Conservation (phyloP, 2,888 invertebrate genomes). For the Cotesia congregata region DNA sequence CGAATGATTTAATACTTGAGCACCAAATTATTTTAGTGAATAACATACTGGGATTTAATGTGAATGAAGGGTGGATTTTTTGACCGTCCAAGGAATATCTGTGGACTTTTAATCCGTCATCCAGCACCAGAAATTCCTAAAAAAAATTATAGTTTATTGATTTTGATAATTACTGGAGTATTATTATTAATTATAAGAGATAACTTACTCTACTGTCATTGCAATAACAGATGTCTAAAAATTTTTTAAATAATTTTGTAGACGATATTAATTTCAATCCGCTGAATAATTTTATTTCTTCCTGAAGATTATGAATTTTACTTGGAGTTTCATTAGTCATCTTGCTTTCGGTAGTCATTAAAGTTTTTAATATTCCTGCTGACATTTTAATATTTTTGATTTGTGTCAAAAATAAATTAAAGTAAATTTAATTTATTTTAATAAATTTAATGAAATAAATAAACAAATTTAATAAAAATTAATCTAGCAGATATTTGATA, state of each 20-base stretch:
- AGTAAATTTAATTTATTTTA: too few relatives aligned
- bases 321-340: not conserved
- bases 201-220: constrained; percentile 48
- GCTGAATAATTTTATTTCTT: constrained; percentile 51
- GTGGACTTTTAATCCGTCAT: constrained; percentile 43
- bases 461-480: too few relatives aligned
- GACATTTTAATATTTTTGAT: not conserved
- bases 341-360: not conserved
- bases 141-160: not conserved
- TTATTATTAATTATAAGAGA: not conserved
- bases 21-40: constrained; percentile 55
- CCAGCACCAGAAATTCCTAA: constrained; percentile 54
- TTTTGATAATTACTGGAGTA: not conserved
- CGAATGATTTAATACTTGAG: constrained; percentile 39
- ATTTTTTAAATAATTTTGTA: constrained; percentile 45
- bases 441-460: too few relatives aligned
- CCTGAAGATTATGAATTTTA: constrained; percentile 4
- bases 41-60: constrained; percentile 44
- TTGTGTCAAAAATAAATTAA: too few relatives aligned
- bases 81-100: constrained; percentile 55
- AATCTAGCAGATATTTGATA: too few relatives aligned
- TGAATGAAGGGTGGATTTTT: constrained; percentile 48
- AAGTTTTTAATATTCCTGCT: not conserved
- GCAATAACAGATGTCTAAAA: constrained; percentile 52
- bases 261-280: constrained; percentile 51